Evolutionary conservation across 2,888 invertebrate genomes (phyloP).

Genomic region (Ligdia adustata): DNA sequence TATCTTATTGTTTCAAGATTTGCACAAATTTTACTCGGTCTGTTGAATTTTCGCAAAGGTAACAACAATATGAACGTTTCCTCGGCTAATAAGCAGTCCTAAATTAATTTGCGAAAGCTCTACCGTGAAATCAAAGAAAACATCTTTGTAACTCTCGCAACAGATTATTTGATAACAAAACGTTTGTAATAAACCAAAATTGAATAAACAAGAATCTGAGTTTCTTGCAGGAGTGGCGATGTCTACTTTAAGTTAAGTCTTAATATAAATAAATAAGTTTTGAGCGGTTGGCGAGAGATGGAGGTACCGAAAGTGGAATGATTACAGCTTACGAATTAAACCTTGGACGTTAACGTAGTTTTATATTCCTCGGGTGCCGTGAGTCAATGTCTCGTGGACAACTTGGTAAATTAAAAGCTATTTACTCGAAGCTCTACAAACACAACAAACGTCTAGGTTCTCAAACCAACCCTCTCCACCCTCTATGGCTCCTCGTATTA

Average conservation of each 20-base stretch:
- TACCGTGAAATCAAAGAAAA: conserved; percentile 41
- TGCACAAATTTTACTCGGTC: conserved; percentile 10
- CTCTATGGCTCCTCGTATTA: background rate
- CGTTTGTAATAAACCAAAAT: conserved; percentile 39
- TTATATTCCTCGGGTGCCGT: conserved; percentile 41
- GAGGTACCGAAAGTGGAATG: conserved; percentile 37
- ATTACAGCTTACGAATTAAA: conserved; percentile 37
- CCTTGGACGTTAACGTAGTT: conserved; percentile 54
- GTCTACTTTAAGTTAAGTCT: conserved; percentile 39
- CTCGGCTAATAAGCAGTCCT: conserved; percentile 32
- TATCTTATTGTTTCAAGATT: conserved; percentile 19
- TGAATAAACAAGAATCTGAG: conserved; percentile 42
- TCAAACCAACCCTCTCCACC: conserved; percentile 8
- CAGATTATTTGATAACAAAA: conserved; percentile 45
- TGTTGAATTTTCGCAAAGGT: conserved; percentile 35
- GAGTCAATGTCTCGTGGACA: conserved; percentile 49
- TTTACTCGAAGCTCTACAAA: conserved; percentile 41
- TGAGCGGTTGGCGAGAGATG: conserved; percentile 28
- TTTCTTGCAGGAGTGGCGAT: conserved; percentile 38
- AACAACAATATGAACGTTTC: conserved; percentile 32
- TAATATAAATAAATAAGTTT: conserved; percentile 46
- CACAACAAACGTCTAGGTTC: conserved; percentile 22
- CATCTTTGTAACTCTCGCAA: conserved; percentile 34
- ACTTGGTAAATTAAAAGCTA: conserved; percentile 53
- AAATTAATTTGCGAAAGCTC: conserved; percentile 39